Percentiles rank a stretch among this genome's conserved stretches.
phyloP scores from a whole-genome alignment of 2,113 vertebrate genomes.

The Pomatorhinus ruficollis region DNA sequence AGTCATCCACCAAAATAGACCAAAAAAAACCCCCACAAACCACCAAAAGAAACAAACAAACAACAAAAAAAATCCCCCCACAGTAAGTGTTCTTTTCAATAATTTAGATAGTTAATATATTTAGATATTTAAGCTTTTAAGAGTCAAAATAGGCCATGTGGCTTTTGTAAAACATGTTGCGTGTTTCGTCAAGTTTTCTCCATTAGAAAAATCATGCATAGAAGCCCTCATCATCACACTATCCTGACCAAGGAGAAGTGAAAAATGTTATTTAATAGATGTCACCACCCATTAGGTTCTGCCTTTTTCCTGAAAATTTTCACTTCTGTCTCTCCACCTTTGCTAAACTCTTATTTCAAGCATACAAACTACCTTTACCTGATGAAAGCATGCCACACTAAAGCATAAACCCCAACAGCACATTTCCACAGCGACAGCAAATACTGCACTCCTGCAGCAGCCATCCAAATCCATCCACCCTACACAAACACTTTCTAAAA shows the following conservation, averaged over 20 bases:
- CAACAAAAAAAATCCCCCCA: no score
- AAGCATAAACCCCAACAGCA: not conserved
- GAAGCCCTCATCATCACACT: not conserved
- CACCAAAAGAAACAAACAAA: not conserved
- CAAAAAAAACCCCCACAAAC: not conserved
- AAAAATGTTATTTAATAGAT: not conserved
- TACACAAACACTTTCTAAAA: not conserved
- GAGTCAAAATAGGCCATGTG: not conserved
- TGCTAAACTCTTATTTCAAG: not conserved
- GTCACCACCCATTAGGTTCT: not conserved
- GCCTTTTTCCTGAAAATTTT: not conserved
- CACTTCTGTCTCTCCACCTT: not conserved
- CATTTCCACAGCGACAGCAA: not conserved
- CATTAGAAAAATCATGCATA: not conserved
- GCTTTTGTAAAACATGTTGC: not conserved
- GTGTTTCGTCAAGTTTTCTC: not conserved
- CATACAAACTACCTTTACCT: not conserved
- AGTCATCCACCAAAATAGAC: not conserved
- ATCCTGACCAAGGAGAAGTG: not conserved
- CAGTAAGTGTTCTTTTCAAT: rapidly evolving
- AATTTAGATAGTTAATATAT: not conserved
- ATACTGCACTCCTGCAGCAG: not conserved
- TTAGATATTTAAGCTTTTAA: not conserved
- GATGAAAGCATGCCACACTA: not conserved
- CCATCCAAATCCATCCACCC: not conserved